Conservation (phyloP, 1,140 invertebrate genomes). For the Lutraria rhynchaena region DNA sequence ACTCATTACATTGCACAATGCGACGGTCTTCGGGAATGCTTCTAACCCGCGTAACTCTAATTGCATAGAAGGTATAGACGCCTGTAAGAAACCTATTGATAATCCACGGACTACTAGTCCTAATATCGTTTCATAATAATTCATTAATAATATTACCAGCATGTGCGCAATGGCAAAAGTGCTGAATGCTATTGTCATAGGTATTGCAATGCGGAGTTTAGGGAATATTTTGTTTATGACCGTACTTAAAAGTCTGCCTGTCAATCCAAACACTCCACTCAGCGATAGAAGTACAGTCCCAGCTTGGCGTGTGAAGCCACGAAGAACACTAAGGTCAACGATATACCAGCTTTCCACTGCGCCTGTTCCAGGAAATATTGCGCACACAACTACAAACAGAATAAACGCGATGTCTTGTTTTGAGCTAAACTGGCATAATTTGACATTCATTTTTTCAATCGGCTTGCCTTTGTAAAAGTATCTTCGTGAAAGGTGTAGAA, state of each 20-base stretch:
- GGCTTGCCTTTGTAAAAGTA: conserved; percentile 4
- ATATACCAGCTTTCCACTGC: conserved; percentile 49
- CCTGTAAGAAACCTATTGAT: conserved; percentile 24
- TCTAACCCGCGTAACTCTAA: conserved; percentile 31
- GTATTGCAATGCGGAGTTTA: conserved; percentile 21
- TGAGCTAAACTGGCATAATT: conserved; percentile 38
- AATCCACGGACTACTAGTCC: conserved; percentile 34
- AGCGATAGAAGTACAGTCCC: conserved; percentile 41
- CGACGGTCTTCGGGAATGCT: conserved; percentile 27
- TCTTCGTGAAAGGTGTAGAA: conserved; percentile 27
- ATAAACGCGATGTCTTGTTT: conserved; percentile 44
- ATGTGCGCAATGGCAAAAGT: conserved; percentile 18
- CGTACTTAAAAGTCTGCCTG: conserved; percentile 21
- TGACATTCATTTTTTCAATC: background rate
- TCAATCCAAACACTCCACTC: conserved; percentile 11
- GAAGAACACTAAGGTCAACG: conserved; percentile 40
- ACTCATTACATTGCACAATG: conserved; percentile 31
- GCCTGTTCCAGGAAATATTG: conserved; percentile 25
- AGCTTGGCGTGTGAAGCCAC: conserved; percentile 32
- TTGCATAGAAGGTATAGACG: conserved; percentile 21
- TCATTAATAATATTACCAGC: conserved; percentile 19
- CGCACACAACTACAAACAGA: conserved; percentile 21
- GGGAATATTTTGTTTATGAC: conserved; percentile 5
- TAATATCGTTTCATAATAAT: conserved; percentile 30
- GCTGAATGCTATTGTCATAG: conserved; percentile 19